Evolutionary conservation across 1,140 invertebrate species (phyloP), one percentile per base, ranked within the genome.

Genomic region (Sarcophaga peregrina): DNA sequence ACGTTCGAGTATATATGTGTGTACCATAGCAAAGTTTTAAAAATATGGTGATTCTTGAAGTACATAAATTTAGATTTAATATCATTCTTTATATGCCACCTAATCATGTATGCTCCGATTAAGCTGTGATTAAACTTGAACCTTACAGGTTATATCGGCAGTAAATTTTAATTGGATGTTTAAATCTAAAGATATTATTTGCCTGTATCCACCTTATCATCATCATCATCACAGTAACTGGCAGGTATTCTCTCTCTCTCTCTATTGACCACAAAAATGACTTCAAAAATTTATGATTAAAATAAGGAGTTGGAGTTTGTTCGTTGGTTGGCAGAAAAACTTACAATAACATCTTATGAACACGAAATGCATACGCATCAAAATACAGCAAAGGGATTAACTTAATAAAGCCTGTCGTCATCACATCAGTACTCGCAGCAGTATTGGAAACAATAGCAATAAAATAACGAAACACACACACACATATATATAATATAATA

Each of bases 341-440:
- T n/a, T n/a, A n/a, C n/a, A n/a, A n/a, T 15, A n/a, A n/a, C 15
- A 62, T n/a, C 17, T 13, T n/a, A 62, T 5, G n/a, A 68, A 68
- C 25, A 37, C 25, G 4, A 37, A 68, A 25, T 9, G 15, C 62
- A 68, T 50, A 78, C 17, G 47, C 47, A 52, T 17, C 75, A 48
- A 50, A 50, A 50, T 20, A 11, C 17, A 72, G 17, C 46, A 78
- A 48, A 78, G 48, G 75, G 75, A 78, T 78, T 78, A 78, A 78
- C 75, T 78, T 78, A 78, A 78, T 78, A 78, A 52, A 78, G 48
- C 47, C 20, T 78, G 75, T 50, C 75, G 75, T 78, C 75, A 78
- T 78, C 75, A 78, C 74, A 76, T 76, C 74, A 48, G 47, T 52
- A 78, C 45, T 13, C 7, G 3, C 13, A 47, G 47, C 13, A n/a